Conservation (phyloP, 2,113 vertebrate species). For the Misgurnus mizolepis region DNA sequence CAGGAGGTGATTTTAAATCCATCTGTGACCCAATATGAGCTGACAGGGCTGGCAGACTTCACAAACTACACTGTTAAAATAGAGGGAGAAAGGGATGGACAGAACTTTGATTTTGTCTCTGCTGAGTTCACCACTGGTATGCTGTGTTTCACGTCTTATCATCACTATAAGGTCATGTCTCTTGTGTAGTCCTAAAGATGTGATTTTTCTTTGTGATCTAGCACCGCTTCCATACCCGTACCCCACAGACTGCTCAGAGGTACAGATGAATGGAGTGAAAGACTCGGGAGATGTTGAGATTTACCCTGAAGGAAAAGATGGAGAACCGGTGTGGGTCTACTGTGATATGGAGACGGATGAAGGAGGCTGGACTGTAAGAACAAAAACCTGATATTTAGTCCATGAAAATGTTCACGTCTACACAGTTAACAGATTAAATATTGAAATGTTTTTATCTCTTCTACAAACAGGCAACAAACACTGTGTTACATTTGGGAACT, state of each 20-base stretch:
- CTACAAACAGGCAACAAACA: no score
- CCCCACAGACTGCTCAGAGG: constrained; percentile 85
- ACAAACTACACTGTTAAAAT: constrained; percentile 78
- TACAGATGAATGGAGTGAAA: constrained; percentile 80
- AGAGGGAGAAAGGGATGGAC: constrained; percentile 70
- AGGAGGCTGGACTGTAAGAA: constrained; percentile 80
- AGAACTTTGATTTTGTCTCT: constrained; percentile 68
- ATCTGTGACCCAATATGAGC: constrained; percentile 68
- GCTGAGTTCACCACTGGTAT: constrained; percentile 84
- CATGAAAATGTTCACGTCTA: no score
- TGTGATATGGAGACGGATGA: constrained; percentile 82
- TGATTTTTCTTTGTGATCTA: constrained; percentile 49
- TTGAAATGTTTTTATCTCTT: no score
- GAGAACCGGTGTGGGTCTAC: constrained; percentile 67
- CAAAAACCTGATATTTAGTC: not conserved
- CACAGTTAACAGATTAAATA: no score
- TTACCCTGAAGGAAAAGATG: constrained; percentile 69
- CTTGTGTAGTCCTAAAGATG: not conserved
- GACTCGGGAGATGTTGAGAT: constrained; percentile 76
- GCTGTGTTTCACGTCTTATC: not conserved
- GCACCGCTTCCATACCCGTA: constrained; percentile 76
- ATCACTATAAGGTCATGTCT: not conserved
- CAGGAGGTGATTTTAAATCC: constrained; percentile 80
- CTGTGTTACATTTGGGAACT: not conserved
- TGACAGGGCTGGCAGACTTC: constrained; percentile 76